Evolutionary conservation across 2,113 vertebrate species (phyloP), one percentile per base, ranked within the genome.

Genomic region (Macaca mulatta): DNA sequence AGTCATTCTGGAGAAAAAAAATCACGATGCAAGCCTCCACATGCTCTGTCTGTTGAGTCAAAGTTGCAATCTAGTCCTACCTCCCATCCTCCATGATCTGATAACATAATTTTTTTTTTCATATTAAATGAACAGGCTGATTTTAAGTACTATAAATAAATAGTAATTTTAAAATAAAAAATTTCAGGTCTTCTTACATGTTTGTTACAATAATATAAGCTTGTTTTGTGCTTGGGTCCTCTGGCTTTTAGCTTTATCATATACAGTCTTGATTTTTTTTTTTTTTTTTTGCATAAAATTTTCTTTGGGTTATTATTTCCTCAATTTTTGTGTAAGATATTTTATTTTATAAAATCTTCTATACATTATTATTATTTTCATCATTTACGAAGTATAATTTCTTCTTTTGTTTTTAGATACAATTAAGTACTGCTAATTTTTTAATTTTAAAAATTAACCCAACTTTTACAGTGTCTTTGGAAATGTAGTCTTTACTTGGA

Each of bases 401-500:
- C 27, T 90, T 32, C 8, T 86, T 81, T 86, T 61, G 35, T 40
- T 74, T 83, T 85, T 82, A 55, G 61, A 78, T 94, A 79, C 3
- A 79, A 74, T 89, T 83, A 75, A 78, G 11, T 90, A 82, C 74
- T 85, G 3, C 17, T 92, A 61, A n/a, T 92, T 77, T 79, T 94
- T 94, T 93, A 84, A 83, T 80, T 94, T 92, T 82, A 69, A n/a
- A 90, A 79, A 87, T 70, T 93, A 89, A 86, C 81, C 12, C 82
- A n/a, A 96, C 89, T 96, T 94, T 97, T 82, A 93, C 17, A 94
- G 69, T 95, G 43, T 97, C 81, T 97, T 98, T 97, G 81, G 85
- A 95, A 96, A 97, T 94, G 40, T 92, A 92, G 57, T 8, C 40
- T 97, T 97, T 95, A 80, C 38, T 97, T 97, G 85, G 87, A 88